Evolutionary conservation across 53 echinoderm and acorn worm species (phyloP).

Genomic region (Temnopleurus reevesii): DNA sequence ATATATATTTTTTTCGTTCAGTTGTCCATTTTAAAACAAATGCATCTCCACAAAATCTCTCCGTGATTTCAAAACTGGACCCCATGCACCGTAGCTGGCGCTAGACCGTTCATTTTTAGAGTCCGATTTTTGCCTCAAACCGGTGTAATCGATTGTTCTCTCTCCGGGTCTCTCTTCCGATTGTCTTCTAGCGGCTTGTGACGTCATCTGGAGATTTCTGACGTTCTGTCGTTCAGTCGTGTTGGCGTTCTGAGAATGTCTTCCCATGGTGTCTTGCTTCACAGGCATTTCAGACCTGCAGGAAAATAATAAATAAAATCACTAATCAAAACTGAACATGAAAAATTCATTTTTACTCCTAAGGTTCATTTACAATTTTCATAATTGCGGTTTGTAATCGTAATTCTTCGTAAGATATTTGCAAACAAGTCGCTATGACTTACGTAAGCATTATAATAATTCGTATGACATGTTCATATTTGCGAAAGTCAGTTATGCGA

Average conservation of each 20-base stretch:
- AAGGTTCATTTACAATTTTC: too few species aligned
- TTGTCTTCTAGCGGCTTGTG: not conserved
- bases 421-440: too few species aligned
- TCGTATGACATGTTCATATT: too few species aligned
- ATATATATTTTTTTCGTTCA: too few species aligned
- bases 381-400: too few species aligned
- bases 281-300: not conserved
- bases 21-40: slow-evolving; percentile 11
- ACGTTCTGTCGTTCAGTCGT: not conserved
- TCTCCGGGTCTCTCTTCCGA: not conserved
- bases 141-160: not conserved
- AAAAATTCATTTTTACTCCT: too few species aligned
- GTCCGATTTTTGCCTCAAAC: not conserved
- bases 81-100: slow-evolving; percentile 49
- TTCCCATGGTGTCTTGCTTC: not conserved
- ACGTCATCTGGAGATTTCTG: not conserved
- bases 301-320: not conserved
- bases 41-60: slow-evolving; percentile 59
- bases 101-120: not conserved
- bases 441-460: too few species aligned
- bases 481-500: too few species aligned
- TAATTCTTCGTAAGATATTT: too few species aligned
- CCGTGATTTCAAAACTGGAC: slow-evolving; percentile 48
- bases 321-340: too few species aligned
- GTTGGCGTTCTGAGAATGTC: too few species aligned